These are phyloP conservation scores for Synergus japonicus DNA, from an alignment of 2,888 invertebrate species.

Conservation along the genomic window DNA sequence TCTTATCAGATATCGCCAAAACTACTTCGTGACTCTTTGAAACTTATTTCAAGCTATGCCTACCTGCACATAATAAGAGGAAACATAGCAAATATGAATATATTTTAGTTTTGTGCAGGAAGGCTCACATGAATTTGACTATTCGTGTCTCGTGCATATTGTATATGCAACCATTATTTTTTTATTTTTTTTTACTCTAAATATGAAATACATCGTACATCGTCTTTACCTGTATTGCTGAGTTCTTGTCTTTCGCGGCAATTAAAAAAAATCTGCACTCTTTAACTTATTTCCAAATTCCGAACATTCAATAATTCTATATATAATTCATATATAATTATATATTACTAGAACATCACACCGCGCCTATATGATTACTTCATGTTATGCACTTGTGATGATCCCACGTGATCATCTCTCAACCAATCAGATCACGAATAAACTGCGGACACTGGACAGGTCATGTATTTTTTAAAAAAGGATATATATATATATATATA, in stretches of 20 bases:
- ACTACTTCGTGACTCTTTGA: conserved; percentile 1
- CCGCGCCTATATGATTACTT: no score
- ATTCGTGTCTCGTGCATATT: conserved; percentile 42
- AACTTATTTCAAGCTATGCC: neutral
- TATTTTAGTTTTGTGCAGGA: neutral
- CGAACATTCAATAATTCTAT: no score
- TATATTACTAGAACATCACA: no score
- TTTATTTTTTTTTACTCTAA: conserved; percentile 61
- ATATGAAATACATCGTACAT: conserved; percentile 74
- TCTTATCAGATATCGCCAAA: conserved; percentile 36
- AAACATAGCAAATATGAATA: neutral
- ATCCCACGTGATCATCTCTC: no score
- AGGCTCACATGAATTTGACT: neutral
- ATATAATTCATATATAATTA: no score
- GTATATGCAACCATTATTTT: conserved; percentile 45
- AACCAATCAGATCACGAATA: no score
- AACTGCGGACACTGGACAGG: no score
- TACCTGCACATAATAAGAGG: neutral
- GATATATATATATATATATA: no score
- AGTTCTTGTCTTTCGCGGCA: conserved; percentile 48
- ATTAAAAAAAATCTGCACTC: neutral
- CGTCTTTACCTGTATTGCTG: conserved; percentile 64
- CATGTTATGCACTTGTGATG: no score
- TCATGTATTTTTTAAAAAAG: no score
- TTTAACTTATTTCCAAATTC: neutral